Percentiles rank a stretch among this genome's conserved stretches.
phyloP scores from a whole-genome alignment of 1,140 invertebrate species.

The Papilio xuthus region DNA sequence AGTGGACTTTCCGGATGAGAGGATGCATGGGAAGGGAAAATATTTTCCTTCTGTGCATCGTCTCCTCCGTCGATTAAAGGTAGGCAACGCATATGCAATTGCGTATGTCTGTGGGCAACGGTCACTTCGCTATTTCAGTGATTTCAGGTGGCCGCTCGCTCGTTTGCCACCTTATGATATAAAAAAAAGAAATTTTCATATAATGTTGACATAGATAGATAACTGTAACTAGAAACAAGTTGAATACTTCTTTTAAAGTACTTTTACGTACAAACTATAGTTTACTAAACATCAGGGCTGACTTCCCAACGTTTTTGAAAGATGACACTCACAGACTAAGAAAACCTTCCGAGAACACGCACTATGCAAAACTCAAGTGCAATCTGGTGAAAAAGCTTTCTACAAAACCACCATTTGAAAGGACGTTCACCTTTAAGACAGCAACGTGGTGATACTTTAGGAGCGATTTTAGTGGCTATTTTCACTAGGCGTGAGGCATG shows the following conservation, averaged over 20 bases:
- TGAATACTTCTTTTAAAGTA: background rate
- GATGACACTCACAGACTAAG: constrained; percentile 6
- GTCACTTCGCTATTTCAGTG: too few relatives aligned
- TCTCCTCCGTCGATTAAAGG: too few relatives aligned
- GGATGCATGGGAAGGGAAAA: too few relatives aligned
- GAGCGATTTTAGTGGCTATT: too few relatives aligned
- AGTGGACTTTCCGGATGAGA: too few relatives aligned
- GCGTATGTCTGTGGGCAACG: too few relatives aligned
- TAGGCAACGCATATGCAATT: too few relatives aligned
- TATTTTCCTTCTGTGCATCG: too few relatives aligned
- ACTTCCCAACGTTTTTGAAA: background rate
- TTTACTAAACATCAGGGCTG: background rate
- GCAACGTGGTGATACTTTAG: background rate
- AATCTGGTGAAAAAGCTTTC: background rate
- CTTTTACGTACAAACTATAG: background rate
- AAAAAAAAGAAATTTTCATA: too few relatives aligned
- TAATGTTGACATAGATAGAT: background rate
- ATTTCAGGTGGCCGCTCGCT: too few relatives aligned
- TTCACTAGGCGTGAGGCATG: too few relatives aligned
- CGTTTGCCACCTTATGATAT: too few relatives aligned
- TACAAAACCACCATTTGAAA: constrained; percentile 8
- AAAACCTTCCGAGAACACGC: background rate
- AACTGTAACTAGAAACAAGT: background rate
- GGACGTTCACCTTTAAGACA: background rate
- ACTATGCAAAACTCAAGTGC: background rate